Evolutionary conservation across 1,140 invertebrate genomes (phyloP), one percentile per base, ranked within the genome.

Genomic region (Hestina assimilis): DNA sequence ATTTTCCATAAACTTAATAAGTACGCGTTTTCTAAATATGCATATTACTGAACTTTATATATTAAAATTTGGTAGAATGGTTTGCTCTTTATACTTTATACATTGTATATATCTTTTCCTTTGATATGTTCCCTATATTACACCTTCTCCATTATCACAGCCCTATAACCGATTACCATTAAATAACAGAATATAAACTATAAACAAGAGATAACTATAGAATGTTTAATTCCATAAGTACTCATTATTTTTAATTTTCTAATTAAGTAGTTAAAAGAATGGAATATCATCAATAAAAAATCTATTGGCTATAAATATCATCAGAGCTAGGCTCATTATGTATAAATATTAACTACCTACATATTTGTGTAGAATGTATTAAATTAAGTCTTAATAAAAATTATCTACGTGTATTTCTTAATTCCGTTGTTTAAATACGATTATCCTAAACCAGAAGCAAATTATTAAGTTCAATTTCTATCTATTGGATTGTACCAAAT

Each of bases 171-270:
- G 73, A 68, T 69, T 72, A 75, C 56, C 52, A 80, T 72, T 79
- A 81, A 77, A 80, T 73, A 82, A 83, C 79, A 81, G 61, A 82
- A 81, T 80, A 79, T 82, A 85, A 83, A 83, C 76, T 85, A 80
- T 82, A 75, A 74, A 84, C 63, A 70, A 78, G 56, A 68, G 66
- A 67, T 57, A 76, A 79, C 64, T 75, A 69, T 63, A 63, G 57
- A 66, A 59, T 56, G 43, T 55, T 70, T 69, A 38, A 72, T 65
- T 66, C 48, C 60, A 57, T 80, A 79, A 79, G 76, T 78, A 79
- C 74, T 66, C 60, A 61, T 38, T 19, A 38, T 38, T 19, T 31
- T 38, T 38, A 17, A 38, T 3, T 38, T 38, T 38, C 21, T 53
- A 28, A 72, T 79, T 67, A 74, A 73, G 74, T 79, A 69, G 57